Percentiles rank a stretch among this genome's conserved stretches.
These are phyloP conservation scores for Podiceps cristatus DNA, from an alignment of 2,113 vertebrate genomes.

Conservation along the genomic window DNA sequence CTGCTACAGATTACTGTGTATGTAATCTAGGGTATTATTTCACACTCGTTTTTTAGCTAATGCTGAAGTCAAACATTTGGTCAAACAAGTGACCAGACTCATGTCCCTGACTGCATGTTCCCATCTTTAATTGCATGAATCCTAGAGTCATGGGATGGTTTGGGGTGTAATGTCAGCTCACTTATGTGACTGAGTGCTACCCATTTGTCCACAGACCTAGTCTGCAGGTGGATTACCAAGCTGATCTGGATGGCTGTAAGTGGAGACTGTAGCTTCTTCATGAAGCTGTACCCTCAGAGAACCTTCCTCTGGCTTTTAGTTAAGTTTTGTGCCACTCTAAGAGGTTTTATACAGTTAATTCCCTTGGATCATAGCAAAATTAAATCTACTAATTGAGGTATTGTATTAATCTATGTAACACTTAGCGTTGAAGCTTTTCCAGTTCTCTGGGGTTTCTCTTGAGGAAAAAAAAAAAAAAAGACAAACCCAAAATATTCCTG, in stretches of 20 bases:
- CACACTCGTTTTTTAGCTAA: fast-evolving
- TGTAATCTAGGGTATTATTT: background rate
- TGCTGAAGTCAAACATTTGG: background rate
- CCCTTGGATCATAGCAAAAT: background rate
- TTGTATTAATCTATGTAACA: background rate
- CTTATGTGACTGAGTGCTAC: background rate
- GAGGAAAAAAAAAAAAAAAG: background rate
- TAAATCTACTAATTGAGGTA: background rate
- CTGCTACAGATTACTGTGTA: background rate
- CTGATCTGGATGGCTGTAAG: background rate
- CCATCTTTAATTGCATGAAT: background rate
- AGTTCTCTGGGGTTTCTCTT: background rate
- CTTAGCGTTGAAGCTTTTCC: background rate
- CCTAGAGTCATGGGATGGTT: background rate
- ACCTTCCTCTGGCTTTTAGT: background rate
- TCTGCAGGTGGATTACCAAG: background rate
- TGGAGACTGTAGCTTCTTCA: background rate
- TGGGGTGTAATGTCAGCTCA: background rate
- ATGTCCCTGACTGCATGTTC: background rate
- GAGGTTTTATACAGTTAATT: background rate
- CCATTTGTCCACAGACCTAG: background rate
- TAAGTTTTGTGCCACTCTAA: background rate
- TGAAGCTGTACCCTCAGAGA: background rate
- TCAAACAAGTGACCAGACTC: background rate
- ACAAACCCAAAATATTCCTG: background rate